Evolutionary conservation across 2,113 vertebrate genomes (phyloP).

Genomic region (Camelus bactrianus): DNA sequence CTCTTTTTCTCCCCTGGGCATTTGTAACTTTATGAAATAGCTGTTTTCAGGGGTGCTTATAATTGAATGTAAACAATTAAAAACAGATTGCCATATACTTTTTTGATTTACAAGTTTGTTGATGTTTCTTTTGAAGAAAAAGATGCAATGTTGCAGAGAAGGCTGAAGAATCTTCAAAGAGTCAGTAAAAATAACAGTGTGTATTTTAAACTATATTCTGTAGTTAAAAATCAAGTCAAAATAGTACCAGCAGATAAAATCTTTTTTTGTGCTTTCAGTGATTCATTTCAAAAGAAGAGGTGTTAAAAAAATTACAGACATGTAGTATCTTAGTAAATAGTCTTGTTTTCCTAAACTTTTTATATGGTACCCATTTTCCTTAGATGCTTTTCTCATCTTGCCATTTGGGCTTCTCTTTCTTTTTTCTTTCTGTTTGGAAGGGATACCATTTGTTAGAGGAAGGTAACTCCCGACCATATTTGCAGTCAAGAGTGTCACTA

Average conservation of each 20-base stretch:
- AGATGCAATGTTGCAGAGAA: background rate
- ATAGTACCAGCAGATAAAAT: background rate
- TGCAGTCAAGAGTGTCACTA: conserved; percentile 37
- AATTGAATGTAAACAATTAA: conserved; percentile 48
- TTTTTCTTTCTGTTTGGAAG: conserved; percentile 34
- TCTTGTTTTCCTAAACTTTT: background rate
- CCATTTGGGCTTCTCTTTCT: conserved; percentile 58
- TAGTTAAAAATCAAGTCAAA: conserved; percentile 40
- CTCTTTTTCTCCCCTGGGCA: background rate
- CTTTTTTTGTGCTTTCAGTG: background rate
- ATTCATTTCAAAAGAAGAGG: conserved; percentile 5
- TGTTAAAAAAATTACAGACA: background rate
- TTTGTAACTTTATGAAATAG: conserved; percentile 54
- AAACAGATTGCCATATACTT: conserved; percentile 29
- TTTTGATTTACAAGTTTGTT: conserved; percentile 58
- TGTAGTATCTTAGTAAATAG: background rate
- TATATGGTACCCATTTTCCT: conserved; percentile 13
- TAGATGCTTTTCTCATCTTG: conserved; percentile 36
- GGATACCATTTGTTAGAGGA: conserved; percentile 58
- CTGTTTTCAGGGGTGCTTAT: background rate
- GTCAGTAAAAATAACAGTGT: background rate
- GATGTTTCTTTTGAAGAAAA: background rate
- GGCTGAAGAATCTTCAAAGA: conserved; percentile 11
- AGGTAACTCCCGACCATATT: conserved; percentile 14
- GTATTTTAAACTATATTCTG: conserved; percentile 27